phyloP scores from a whole-genome alignment of 1,140 invertebrate species.

The Neodiprion fabricii region DNA sequence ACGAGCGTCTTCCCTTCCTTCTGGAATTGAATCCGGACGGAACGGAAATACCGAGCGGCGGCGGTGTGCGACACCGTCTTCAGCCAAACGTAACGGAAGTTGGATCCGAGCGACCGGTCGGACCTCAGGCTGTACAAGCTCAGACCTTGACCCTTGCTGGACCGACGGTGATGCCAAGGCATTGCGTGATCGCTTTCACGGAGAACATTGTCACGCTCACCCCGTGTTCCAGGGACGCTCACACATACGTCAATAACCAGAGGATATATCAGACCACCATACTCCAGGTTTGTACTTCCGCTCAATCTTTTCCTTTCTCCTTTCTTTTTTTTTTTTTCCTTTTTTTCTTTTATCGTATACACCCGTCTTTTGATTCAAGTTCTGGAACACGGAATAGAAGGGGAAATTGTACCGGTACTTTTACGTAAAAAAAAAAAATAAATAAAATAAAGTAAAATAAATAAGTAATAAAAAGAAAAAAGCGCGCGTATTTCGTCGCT shows the following conservation, averaged over 20 bases:
- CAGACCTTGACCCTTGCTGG: slow-evolving; percentile 68
- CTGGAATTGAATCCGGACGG: slow-evolving; percentile 72
- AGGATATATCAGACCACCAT: slow-evolving; percentile 92
- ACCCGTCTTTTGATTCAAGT: background rate
- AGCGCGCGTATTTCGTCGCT: too few species aligned
- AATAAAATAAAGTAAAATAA: too few species aligned
- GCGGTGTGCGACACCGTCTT: slow-evolving; percentile 65
- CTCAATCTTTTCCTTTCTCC: slow-evolving; percentile 20
- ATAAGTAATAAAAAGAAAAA: too few species aligned
- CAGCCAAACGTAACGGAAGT: slow-evolving; percentile 78
- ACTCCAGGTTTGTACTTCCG: slow-evolving; percentile 69
- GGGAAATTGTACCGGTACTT: background rate
- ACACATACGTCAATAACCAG: slow-evolving; percentile 93
- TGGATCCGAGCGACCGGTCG: slow-evolving; percentile 68
- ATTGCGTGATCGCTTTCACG: slow-evolving; percentile 91
- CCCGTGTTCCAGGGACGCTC: slow-evolving; percentile 89
- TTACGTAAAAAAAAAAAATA: slow-evolving; percentile 14
- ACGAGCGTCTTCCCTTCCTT: slow-evolving; percentile 67
- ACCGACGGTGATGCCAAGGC: slow-evolving; percentile 86
- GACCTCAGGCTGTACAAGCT: slow-evolving; percentile 59
- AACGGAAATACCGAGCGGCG: slow-evolving; percentile 66
- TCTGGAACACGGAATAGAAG: too few species aligned
- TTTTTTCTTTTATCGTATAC: background rate
- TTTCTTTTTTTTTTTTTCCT: too few species aligned
- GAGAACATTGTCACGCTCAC: slow-evolving; percentile 90